Evolutionary conservation across 1,140 invertebrate species (phyloP).

Genomic region (Drosophila ohnishii): DNA sequence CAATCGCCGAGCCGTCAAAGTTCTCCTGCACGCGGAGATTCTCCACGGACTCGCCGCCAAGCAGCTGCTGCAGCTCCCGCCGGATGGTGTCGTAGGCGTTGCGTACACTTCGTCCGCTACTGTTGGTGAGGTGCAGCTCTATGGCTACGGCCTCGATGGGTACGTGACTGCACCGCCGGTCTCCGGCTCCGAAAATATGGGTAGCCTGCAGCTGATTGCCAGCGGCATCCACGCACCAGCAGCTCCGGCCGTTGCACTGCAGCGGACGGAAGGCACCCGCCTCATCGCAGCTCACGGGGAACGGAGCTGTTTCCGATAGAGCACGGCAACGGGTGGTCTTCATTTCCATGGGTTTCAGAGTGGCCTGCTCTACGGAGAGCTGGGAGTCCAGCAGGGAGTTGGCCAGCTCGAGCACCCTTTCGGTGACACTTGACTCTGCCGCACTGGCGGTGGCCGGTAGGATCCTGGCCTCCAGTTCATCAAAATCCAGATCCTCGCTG

Average conservation of each 20-base stretch:
- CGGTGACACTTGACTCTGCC: conserved; percentile 44
- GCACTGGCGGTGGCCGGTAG: conserved; percentile 26
- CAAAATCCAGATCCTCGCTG: conserved; percentile 81
- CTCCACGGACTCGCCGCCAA: conserved; percentile 67
- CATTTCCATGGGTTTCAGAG: conserved; percentile 65
- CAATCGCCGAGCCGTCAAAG: conserved; percentile 69
- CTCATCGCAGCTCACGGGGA: conserved; percentile 86
- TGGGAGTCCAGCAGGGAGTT: conserved; percentile 79
- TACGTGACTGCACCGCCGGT: conserved; percentile 58
- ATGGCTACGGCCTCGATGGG: conserved; percentile 77
- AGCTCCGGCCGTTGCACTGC: conserved; percentile 88
- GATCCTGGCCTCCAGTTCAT: conserved; percentile 46
- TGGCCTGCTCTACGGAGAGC: conserved; percentile 53
- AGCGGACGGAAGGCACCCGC: conserved; percentile 88
- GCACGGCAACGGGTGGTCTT: conserved; percentile 86
- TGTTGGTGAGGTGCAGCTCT: conserved; percentile 77
- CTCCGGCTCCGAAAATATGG: conserved; percentile 86
- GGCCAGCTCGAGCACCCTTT: conserved; percentile 78
- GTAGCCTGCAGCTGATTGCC: conserved; percentile 89
- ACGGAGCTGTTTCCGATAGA: conserved; percentile 85
- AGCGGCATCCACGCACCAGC: conserved; percentile 94
- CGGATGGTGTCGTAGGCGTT: conserved; percentile 77
- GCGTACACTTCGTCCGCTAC: conserved; percentile 42
- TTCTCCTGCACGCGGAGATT: conserved; percentile 83
- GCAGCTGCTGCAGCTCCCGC: conserved; percentile 65